A percentile compares a stretch with the other conserved stretches of the same genome.
These are phyloP conservation scores for Hapalemur alaotrensis DNA, from an alignment of 2,797 vertebrate genomes.

Conservation along the genomic window DNA sequence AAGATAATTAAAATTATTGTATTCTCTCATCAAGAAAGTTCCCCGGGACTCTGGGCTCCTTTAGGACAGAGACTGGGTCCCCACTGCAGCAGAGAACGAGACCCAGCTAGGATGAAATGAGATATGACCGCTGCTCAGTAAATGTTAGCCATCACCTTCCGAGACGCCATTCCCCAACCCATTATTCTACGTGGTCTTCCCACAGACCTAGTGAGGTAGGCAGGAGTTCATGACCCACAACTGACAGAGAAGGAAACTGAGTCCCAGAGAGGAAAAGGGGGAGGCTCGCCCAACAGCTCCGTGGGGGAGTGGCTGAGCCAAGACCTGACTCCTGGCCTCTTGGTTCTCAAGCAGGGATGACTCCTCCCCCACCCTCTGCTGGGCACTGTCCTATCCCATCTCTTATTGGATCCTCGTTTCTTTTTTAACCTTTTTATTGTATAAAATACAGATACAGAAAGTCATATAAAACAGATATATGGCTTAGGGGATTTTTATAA, in stretches of 20 bases:
- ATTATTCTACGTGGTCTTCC: background rate
- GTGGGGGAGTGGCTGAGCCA: fast-evolving
- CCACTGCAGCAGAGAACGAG: background rate
- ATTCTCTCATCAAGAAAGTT: background rate
- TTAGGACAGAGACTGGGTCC: background rate
- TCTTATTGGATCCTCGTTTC: background rate
- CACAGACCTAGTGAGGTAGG: background rate
- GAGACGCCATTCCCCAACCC: background rate
- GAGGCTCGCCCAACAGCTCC: background rate
- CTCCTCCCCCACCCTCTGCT: background rate
- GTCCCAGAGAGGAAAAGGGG: background rate
- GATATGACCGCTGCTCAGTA: background rate
- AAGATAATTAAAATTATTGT: background rate
- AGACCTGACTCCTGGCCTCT: too few species aligned
- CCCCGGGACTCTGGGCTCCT: background rate
- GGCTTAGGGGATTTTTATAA: background rate
- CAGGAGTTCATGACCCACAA: background rate
- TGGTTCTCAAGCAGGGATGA: background rate
- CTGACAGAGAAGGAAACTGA: background rate
- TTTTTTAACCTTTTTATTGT: background rate
- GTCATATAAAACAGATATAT: background rate
- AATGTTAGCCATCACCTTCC: background rate
- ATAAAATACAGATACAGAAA: background rate
- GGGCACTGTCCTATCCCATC: background rate
- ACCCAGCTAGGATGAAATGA: background rate